These are phyloP conservation scores for Mactra quadrangularis DNA, from an alignment of 1,140 invertebrate species.

Conservation along the genomic window DNA sequence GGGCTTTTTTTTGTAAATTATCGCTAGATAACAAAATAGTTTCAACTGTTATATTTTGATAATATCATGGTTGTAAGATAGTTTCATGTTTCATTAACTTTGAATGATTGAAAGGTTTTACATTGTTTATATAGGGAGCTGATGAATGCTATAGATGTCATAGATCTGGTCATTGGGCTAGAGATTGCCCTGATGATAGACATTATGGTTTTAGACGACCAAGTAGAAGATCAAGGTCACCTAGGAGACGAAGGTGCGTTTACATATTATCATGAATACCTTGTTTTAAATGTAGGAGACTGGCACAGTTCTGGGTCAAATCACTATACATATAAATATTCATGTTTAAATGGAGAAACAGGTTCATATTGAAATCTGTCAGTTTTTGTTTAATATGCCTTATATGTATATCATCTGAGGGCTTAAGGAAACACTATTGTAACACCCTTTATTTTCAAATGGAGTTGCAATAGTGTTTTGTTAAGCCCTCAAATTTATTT, in stretches of 20 bases:
- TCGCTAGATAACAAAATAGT: too few species aligned
- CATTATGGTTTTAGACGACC: slow-evolving; percentile 72
- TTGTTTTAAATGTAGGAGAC: too few species aligned
- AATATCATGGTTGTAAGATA: too few species aligned
- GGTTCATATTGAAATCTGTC: neutral
- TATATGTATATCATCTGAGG: neutral
- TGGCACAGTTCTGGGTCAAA: neutral
- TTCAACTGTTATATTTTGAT: too few species aligned
- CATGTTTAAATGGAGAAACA: neutral
- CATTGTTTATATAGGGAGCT: too few species aligned
- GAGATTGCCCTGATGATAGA: slow-evolving; percentile 83
- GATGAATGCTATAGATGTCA: slow-evolving; percentile 84
- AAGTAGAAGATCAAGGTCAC: slow-evolving; percentile 71
- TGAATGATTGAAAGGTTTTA: too few species aligned
- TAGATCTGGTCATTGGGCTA: slow-evolving; percentile 83
- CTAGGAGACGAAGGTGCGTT: slow-evolving; percentile 70
- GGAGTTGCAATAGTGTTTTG: too few species aligned
- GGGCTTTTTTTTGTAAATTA: too few species aligned
- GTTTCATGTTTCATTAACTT: too few species aligned
- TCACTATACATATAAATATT: neutral
- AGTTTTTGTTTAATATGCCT: neutral
- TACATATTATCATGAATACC: neutral
- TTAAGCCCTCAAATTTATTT: too few species aligned
- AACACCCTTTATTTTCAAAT: too few species aligned
- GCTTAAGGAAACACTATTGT: neutral